These are phyloP conservation scores for Meloe dianella DNA, from an alignment of 2,888 invertebrate species.

Conservation along the genomic window DNA sequence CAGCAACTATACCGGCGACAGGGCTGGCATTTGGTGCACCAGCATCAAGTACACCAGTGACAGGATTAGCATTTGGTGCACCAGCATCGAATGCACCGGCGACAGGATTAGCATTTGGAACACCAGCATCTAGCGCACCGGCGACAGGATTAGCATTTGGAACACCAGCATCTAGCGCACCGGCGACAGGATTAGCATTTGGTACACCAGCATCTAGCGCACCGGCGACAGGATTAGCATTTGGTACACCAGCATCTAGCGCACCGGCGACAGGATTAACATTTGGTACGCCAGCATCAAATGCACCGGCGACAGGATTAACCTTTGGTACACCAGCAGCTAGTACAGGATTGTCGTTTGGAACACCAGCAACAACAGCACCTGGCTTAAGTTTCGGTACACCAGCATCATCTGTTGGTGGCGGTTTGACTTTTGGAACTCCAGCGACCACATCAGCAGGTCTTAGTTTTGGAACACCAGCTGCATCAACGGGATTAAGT, in stretches of 20 bases:
- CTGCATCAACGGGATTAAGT: slow-evolving; percentile 34
- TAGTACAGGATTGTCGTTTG: slow-evolving; percentile 39
- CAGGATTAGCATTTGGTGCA: slow-evolving; percentile 16
- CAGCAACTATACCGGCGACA: too few relatives aligned
- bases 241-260: slow-evolving; percentile 32
- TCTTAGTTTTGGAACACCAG: slow-evolving; percentile 23
- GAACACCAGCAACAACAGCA: slow-evolving; percentile 22
- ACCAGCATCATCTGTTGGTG: too few relatives aligned
- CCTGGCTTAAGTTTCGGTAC: too few relatives aligned
- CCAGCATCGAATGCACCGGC: slow-evolving; percentile 17
- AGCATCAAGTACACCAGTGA: slow-evolving; percentile 12
- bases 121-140: slow-evolving; percentile 16
- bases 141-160: slow-evolving; percentile 22
- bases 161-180: slow-evolving; percentile 15
- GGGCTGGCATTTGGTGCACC: slow-evolving; percentile 8
- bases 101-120: slow-evolving; percentile 10
- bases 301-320: slow-evolving; percentile 43
- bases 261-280: slow-evolving; percentile 27
- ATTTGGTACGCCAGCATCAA: too few relatives aligned
- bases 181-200: slow-evolving; percentile 1
- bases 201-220: slow-evolving; percentile 22
- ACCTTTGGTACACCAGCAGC: slow-evolving; percentile 43
- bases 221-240: slow-evolving; percentile 12
- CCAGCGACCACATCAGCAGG: slow-evolving; percentile 30
- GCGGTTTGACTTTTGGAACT: slow-evolving; percentile 44